Conservation (phyloP, 2,797 vertebrate genomes). For the Acomys russatus region DNA sequence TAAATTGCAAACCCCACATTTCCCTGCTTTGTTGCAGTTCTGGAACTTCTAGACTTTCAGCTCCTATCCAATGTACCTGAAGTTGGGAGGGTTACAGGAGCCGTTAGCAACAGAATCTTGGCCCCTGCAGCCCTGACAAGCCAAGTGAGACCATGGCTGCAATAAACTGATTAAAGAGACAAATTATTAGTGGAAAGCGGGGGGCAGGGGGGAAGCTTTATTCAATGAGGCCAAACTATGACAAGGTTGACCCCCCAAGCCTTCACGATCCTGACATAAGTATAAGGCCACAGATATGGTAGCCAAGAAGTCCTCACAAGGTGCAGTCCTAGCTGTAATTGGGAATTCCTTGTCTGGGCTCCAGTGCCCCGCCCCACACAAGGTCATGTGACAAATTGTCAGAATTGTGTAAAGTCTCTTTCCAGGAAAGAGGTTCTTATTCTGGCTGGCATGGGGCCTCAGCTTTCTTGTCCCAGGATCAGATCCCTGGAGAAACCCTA, state of each 20-base stretch:
- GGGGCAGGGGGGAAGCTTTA: not conserved
- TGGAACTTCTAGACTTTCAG: not conserved
- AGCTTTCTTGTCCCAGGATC: not conserved
- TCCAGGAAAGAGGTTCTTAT: not conserved
- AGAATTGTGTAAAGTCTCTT: not conserved
- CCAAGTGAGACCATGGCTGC: not conserved
- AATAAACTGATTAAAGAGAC: not conserved
- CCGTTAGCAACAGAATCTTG: not conserved
- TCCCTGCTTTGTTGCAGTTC: conserved; percentile 13
- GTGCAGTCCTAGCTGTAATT: not conserved
- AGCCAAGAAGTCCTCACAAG: not conserved
- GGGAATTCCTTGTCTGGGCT: not conserved
- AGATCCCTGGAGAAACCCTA: not conserved
- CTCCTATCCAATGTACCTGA: not conserved
- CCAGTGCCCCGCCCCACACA: not conserved
- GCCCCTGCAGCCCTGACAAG: not conserved
- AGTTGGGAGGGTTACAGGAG: not conserved
- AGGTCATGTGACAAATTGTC: not conserved
- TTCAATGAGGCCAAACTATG: not conserved
- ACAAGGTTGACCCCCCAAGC: not conserved
- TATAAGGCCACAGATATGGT: not conserved
- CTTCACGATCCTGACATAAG: not conserved
- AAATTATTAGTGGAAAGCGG: not conserved
- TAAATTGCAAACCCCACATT: not conserved
- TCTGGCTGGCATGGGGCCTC: not conserved